phyloP scores from a whole-genome alignment of 2,888 invertebrate genomes.

The Cloeon dipterum region DNA sequence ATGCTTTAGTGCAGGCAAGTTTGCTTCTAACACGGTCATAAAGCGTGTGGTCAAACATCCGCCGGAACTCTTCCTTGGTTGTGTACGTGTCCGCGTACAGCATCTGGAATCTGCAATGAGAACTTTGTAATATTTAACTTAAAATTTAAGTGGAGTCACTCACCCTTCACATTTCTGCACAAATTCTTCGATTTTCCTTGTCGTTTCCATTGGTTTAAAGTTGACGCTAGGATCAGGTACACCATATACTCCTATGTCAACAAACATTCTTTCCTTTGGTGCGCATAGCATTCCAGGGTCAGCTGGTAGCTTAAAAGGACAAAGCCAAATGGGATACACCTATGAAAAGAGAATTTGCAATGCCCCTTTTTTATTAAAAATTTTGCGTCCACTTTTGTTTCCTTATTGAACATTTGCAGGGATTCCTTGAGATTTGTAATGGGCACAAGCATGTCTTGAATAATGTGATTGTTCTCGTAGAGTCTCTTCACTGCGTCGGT shows the following conservation, averaged over 20 bases:
- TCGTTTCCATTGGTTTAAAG: constrained; percentile 40
- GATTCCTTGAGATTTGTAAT: constrained; percentile 31
- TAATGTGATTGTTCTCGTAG: constrained; percentile 53
- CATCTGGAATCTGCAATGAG: constrained; percentile 73
- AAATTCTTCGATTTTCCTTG: constrained; percentile 42
- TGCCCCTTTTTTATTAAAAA: too few relatives aligned
- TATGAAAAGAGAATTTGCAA: constrained; percentile 14
- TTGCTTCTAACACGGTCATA: constrained; percentile 39
- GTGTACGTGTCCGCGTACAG: constrained; percentile 62
- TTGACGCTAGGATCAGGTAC: constrained; percentile 34
- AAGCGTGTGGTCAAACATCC: constrained; percentile 57
- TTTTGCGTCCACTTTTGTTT: constrained; percentile 28
- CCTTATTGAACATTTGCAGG: constrained; percentile 36
- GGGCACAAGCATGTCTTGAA: constrained; percentile 65
- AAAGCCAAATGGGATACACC: constrained; percentile 67
- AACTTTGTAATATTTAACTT: too few relatives aligned
- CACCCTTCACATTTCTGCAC: constrained; percentile 40
- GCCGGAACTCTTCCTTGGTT: constrained; percentile 43
- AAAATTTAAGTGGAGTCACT: too few relatives aligned
- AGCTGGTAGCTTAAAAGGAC: constrained; percentile 46
- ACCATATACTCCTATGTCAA: constrained; percentile 65
- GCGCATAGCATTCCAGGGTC: constrained; percentile 49
- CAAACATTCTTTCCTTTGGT: constrained; percentile 34
- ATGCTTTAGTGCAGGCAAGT: constrained; percentile 40
- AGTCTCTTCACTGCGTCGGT: constrained; percentile 39